These are phyloP conservation scores for Sphenopsis melanotis DNA, from an alignment of 2,797 vertebrate species.

Conservation along the genomic window DNA sequence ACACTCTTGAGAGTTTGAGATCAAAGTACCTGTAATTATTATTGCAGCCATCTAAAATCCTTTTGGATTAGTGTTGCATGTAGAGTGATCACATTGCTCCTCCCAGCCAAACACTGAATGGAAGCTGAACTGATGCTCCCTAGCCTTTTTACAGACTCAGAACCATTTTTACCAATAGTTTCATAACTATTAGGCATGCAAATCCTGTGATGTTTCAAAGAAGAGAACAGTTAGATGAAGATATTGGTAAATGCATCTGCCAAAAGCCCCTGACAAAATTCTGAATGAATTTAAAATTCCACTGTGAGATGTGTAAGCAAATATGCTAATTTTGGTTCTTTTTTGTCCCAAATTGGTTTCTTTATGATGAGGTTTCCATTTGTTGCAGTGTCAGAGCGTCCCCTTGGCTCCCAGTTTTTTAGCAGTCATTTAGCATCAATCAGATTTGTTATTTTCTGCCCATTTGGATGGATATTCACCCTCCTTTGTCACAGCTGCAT, in stretches of 20 bases:
- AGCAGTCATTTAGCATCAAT: background rate
- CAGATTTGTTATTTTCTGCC: background rate
- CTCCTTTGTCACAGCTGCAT: background rate
- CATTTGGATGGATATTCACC: background rate
- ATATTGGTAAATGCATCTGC: background rate
- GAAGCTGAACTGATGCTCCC: background rate
- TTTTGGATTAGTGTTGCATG: background rate
- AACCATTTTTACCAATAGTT: background rate
- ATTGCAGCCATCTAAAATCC: background rate
- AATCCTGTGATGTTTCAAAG: background rate
- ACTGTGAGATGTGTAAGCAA: background rate
- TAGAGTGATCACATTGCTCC: background rate
- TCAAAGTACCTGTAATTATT: constrained; percentile 41
- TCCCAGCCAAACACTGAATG: background rate
- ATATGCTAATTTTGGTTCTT: background rate
- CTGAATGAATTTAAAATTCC: background rate
- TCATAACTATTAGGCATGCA: background rate
- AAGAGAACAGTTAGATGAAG: background rate
- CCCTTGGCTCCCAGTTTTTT: background rate
- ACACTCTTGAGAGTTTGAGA: background rate
- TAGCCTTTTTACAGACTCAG: background rate
- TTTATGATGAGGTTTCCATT: background rate
- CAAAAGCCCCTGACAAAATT: background rate
- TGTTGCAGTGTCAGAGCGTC: background rate
- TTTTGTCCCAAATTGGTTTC: background rate